Conservation (phyloP, 2,888 invertebrate genomes). For the Amphipoea oculea region DNA sequence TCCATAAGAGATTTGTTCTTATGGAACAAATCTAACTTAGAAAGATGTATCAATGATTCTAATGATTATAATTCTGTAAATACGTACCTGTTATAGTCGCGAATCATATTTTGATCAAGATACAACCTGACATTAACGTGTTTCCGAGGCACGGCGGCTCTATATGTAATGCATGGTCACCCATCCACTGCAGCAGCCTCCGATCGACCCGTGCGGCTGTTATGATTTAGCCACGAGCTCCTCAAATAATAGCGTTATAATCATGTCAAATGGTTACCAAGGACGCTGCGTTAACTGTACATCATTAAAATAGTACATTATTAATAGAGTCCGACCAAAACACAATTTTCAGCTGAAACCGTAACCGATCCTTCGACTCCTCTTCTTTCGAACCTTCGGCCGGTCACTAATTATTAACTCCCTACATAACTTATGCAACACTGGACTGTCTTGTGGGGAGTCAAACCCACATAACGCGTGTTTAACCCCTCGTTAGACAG, state of each 20-base stretch:
- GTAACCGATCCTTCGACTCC: background rate
- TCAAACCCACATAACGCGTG: slow-evolving; percentile 52
- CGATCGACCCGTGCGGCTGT: too few relatives aligned
- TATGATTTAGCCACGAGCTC: too few relatives aligned
- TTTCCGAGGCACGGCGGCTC: too few relatives aligned
- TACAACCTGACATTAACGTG: too few relatives aligned
- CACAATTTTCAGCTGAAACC: background rate
- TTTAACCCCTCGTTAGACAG: slow-evolving; percentile 50
- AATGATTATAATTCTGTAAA: too few relatives aligned
- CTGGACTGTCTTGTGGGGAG: slow-evolving; percentile 15
- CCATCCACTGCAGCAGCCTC: too few relatives aligned
- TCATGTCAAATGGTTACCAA: background rate
- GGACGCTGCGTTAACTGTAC: background rate
- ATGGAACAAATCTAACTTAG: too few relatives aligned
- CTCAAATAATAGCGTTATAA: background rate
- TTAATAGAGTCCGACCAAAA: background rate
- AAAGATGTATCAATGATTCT: too few relatives aligned
- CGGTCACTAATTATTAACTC: background rate
- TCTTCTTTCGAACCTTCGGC: background rate
- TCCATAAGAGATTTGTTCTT: too few relatives aligned
- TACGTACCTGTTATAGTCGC: too few relatives aligned
- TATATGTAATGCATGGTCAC: too few relatives aligned
- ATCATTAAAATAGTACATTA: background rate
- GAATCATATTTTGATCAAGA: too few relatives aligned
- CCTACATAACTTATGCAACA: slow-evolving; percentile 5